Evolutionary conservation across 2,113 vertebrate genomes (phyloP).

Genomic region (Ancistrus triradiatus): DNA sequence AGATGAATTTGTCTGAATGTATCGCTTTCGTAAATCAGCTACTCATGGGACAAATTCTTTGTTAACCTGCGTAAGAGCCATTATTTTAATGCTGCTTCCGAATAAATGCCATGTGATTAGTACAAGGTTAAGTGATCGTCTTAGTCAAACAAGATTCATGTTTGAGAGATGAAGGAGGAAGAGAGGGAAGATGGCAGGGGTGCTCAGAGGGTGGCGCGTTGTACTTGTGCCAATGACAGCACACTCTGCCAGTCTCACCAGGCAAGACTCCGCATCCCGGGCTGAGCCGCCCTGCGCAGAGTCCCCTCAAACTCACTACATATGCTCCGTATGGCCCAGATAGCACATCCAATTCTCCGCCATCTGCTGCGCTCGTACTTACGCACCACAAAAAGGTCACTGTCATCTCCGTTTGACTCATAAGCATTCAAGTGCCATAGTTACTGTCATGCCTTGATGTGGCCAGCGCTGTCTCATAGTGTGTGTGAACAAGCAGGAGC

Average conservation of each 20-base stretch:
- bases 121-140: constrained; percentile 29
- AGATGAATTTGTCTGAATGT: too few species aligned
- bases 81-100: too few species aligned
- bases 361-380: constrained; percentile 67
- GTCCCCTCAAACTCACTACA: constrained; percentile 67
- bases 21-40: too few species aligned
- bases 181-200: constrained; percentile 32
- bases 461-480: constrained; percentile 19
- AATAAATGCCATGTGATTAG: constrained; percentile 18
- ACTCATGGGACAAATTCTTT: too few species aligned
- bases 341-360: constrained; percentile 65
- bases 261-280: constrained; percentile 56
- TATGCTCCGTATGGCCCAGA: constrained; percentile 69
- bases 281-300: constrained; percentile 51
- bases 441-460: constrained; percentile 22
- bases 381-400: constrained; percentile 57
- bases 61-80: too few species aligned
- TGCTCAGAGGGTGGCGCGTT: constrained; percentile 32
- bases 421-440: constrained; percentile 38
- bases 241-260: constrained; percentile 59
- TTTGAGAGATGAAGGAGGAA: constrained; percentile 48
- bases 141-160: constrained; percentile 23
- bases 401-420: constrained; percentile 41
- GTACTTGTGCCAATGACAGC: constrained; percentile 50
- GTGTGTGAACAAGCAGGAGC: constrained; percentile 16